A percentile compares a stretch with the other conserved stretches of the same genome.
These are phyloP conservation scores for Patiria pectinifera DNA, from an alignment of 53 echinoderm and acorn worm genomes.

Conservation along the genomic window DNA sequence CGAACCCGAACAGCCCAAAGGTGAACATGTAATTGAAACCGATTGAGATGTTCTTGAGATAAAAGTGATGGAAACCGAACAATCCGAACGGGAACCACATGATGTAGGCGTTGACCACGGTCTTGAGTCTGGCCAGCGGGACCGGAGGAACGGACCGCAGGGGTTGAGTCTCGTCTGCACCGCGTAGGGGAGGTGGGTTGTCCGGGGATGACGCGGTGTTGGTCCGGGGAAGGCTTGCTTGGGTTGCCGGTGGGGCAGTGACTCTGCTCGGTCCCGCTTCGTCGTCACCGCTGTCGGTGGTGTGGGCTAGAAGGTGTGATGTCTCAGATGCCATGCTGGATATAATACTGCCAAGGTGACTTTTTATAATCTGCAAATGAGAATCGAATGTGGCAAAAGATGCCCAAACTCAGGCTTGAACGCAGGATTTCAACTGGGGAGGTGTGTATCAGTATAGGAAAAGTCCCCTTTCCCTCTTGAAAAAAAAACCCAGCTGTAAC, in stretches of 20 bases:
- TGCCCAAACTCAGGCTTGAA: not conserved
- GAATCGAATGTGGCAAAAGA: not conserved
- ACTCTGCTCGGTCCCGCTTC: not conserved
- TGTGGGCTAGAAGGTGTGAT: not conserved
- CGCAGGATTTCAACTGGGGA: too few species aligned
- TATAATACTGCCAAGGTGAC: not conserved
- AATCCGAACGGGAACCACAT: conserved; percentile 65
- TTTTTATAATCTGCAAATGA: not conserved
- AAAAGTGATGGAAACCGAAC: conserved; percentile 81
- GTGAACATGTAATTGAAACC: conserved; percentile 79
- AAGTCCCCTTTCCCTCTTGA: too few species aligned
- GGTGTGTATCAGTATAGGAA: too few species aligned
- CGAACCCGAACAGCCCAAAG: conserved; percentile 74
- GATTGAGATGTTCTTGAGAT: conserved; percentile 60
- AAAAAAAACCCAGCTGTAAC: too few species aligned
- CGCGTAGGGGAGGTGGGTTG: not conserved
- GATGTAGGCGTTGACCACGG: conserved; percentile 43
- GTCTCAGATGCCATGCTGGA: not conserved
- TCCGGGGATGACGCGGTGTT: not conserved
- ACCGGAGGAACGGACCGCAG: conserved; percentile 33
- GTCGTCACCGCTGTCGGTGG: not conserved
- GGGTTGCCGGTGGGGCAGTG: not conserved
- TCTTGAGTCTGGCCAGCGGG: conserved; percentile 47
- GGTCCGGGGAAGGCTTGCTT: not conserved
- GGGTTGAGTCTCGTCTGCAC: conserved; percentile 5